A percentile compares a stretch with the other conserved stretches of the same genome.
phyloP scores from a whole-genome alignment of 2,113 vertebrate species.

The Leiothrix lutea region DNA sequence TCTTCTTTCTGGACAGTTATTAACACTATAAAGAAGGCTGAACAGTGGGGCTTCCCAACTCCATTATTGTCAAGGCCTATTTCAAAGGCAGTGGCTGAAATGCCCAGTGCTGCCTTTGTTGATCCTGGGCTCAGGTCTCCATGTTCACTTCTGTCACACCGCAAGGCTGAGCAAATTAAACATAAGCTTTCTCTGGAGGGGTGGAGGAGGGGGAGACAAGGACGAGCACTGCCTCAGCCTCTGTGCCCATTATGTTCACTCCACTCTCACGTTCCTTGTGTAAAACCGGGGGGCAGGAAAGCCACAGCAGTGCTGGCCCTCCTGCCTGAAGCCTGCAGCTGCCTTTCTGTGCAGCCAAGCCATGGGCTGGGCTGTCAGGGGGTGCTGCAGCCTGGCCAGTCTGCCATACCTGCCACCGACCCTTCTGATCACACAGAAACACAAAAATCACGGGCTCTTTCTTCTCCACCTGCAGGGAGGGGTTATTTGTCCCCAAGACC shows the following conservation, averaged over 20 bases:
- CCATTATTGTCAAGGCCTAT: constrained; percentile 46
- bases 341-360: background rate
- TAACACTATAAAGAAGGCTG: constrained; percentile 68
- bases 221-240: background rate
- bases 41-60: constrained; percentile 66
- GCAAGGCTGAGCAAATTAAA: background rate
- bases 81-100: constrained; percentile 65
- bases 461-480: constrained; percentile 56
- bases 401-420: background rate
- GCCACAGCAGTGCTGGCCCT: background rate
- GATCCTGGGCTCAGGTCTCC: constrained; percentile 57
- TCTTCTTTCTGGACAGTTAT: constrained; percentile 67
- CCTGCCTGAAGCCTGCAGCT: background rate
- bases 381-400: background rate
- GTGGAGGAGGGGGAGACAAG: background rate
- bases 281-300: background rate
- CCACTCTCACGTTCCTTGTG: background rate
- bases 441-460: constrained; percentile 22
- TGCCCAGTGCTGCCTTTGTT: constrained; percentile 62
- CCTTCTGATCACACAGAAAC: background rate
- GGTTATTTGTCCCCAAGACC: constrained; percentile 61
- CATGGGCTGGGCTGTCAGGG: background rate
- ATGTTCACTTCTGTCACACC: constrained; percentile 15
- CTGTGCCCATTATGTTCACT: background rate
- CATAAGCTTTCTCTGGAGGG: background rate